Conservation (phyloP, 1,140 invertebrate species). For the Apis cerana region DNA sequence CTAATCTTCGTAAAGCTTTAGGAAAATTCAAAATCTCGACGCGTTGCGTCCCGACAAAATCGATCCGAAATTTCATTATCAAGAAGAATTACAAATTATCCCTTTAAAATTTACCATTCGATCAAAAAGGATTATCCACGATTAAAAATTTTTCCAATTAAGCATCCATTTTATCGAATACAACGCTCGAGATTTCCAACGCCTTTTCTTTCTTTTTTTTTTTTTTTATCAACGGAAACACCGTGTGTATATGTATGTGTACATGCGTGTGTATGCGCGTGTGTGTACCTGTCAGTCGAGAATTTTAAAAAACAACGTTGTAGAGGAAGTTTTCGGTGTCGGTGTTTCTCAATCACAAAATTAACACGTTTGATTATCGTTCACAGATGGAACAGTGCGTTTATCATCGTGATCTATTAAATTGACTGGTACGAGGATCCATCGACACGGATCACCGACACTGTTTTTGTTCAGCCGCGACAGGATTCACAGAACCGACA, state of each 20-base stretch:
- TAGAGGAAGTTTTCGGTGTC: neutral
- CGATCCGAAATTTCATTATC: too few species aligned
- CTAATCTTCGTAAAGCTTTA: constrained; percentile 11
- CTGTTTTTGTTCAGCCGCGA: constrained; percentile 63
- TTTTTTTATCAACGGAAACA: neutral
- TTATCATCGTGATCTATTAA: neutral
- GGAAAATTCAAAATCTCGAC: neutral
- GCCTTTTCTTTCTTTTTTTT: too few species aligned
- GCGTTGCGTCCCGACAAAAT: neutral
- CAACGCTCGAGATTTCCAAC: neutral
- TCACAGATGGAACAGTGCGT: too few species aligned
- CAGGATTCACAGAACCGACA: constrained; percentile 51
- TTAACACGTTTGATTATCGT: neutral
- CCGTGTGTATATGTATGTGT: too few species aligned
- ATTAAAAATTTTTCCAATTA: neutral
- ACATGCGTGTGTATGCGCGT: too few species aligned
- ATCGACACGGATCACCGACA: constrained; percentile 62
- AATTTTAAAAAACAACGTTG: constrained; percentile 2
- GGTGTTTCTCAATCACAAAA: neutral
- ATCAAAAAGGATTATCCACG: neutral
- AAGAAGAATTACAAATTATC: neutral
- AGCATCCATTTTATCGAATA: neutral
- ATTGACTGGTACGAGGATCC: neutral
- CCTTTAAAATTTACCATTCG: neutral
- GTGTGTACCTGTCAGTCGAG: neutral